Base-by-base conservation (phyloP, 2,113 vertebrate genomes). In the Melanerpes aurifrons region DNA sequence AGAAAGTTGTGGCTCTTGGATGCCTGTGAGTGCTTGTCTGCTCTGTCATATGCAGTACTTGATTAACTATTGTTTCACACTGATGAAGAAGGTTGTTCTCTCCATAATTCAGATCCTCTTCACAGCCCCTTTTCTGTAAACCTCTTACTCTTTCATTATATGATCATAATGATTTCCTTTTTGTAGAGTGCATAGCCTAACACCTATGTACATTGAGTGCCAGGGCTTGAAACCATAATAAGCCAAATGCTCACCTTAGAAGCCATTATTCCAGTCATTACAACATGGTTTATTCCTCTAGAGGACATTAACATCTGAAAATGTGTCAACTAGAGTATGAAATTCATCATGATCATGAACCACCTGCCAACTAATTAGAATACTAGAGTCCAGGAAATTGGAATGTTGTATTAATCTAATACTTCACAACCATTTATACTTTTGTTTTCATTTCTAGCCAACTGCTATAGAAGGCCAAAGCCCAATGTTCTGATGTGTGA, bases 301-400 rank as follows among this genome's bases (percentile, higher is more conserved):
- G 96, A 97, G 95, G 94, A 97, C 96, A 96, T 98, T 98, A 98
- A 97, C 97, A 97, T 97, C 96, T 97, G 96, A 97, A 97, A 97
- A 97, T 96, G 96, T 98, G 96, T 98, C 97, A 98, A 90, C 93
- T 86, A 84, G 90, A 95, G 73, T 93, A 95, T 35, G 75, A 97
- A 96, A 98, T 98, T 92, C 89, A 96, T 98, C 97, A 96, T 74
- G 69, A 95, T 96, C 89, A 25, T n/a, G 81, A 95, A 95, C 90
- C 67, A 97, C 96, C 95, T 97, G 97, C 96, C 96, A 97, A 40
- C 74, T 97, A 87, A 96, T 97, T 97, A 97, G 94, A 97, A 97
- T 96, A 86, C 77, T 95, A 81, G 37, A 32, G 94, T 97, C 94
- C 92, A 82, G 95, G 97, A 96, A 96, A 94, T 78, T 92, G 68